Evolutionary conservation across 2,113 vertebrate genomes (phyloP).

Genomic region (Lophochroa leadbeateri): DNA sequence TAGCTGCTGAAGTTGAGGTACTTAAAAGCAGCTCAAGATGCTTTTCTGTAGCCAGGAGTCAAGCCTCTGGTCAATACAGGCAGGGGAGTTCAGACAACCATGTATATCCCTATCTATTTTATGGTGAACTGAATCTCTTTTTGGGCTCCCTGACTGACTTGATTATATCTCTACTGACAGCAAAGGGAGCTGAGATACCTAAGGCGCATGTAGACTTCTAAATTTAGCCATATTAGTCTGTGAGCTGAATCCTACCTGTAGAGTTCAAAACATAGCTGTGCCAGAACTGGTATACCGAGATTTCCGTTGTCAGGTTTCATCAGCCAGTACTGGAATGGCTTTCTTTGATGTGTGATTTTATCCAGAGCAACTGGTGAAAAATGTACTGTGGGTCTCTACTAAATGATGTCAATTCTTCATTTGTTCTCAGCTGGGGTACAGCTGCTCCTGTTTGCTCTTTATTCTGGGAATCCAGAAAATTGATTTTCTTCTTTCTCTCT

Average conservation of each 20-base stretch:
- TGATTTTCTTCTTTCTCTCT: background rate
- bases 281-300: background rate
- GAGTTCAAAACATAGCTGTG: background rate
- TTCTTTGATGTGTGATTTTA: background rate
- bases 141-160: background rate
- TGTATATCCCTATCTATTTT: background rate
- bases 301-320: background rate
- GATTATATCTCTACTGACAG: background rate
- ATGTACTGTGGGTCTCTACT: background rate
- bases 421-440: background rate
- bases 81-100: background rate
- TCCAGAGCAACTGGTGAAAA: background rate
- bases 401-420: background rate
- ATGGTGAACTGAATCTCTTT: background rate
- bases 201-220: background rate
- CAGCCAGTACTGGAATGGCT: background rate
- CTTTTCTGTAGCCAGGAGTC: background rate
- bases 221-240: background rate
- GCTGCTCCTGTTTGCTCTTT: background rate
- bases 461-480: background rate
- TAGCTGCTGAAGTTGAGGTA: background rate
- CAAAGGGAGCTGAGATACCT: background rate
- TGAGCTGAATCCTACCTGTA: background rate
- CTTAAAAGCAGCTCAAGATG: background rate
- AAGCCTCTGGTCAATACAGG: background rate